Conservation (phyloP, 2,888 invertebrate species). For the Zonitis immaculata region DNA sequence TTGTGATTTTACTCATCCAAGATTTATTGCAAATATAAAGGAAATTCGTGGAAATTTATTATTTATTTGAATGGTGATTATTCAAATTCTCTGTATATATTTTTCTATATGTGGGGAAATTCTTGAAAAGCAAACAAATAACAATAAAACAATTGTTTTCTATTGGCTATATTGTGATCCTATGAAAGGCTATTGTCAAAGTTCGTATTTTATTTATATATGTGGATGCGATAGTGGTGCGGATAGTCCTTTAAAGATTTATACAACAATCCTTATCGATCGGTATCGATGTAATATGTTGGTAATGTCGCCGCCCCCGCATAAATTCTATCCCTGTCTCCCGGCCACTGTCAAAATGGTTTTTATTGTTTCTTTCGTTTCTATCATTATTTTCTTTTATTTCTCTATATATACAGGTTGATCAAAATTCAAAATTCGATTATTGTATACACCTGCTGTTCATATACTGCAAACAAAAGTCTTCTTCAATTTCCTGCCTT, state of each 20-base stretch:
- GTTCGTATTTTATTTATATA: too few relatives aligned
- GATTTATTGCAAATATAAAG: background rate
- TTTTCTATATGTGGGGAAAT: background rate
- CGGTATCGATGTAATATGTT: slow-evolving; percentile 26
- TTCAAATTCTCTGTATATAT: slow-evolving; percentile 1
- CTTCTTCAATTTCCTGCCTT: too few relatives aligned
- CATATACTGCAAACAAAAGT: too few relatives aligned
- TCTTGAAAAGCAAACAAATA: background rate
- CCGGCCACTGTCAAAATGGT: too few relatives aligned
- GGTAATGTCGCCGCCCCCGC: slow-evolving; percentile 20
- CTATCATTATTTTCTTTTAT: too few relatives aligned
- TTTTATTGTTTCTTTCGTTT: too few relatives aligned
- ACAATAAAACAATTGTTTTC: slow-evolving; percentile 6
- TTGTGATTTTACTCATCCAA: too few relatives aligned
- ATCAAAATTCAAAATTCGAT: too few relatives aligned
- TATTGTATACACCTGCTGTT: too few relatives aligned
- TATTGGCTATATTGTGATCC: slow-evolving; percentile 13
- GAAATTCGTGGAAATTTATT: background rate
- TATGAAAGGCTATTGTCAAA: slow-evolving; percentile 19
- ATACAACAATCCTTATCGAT: slow-evolving; percentile 26
- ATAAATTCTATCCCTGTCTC: too few relatives aligned
- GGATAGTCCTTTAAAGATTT: slow-evolving; percentile 27
- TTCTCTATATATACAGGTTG: too few relatives aligned
- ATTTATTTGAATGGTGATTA: background rate
- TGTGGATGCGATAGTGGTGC: slow-evolving; percentile 10